Conservation (phyloP, 2,888 invertebrate genomes). For the Patella caerulea region DNA sequence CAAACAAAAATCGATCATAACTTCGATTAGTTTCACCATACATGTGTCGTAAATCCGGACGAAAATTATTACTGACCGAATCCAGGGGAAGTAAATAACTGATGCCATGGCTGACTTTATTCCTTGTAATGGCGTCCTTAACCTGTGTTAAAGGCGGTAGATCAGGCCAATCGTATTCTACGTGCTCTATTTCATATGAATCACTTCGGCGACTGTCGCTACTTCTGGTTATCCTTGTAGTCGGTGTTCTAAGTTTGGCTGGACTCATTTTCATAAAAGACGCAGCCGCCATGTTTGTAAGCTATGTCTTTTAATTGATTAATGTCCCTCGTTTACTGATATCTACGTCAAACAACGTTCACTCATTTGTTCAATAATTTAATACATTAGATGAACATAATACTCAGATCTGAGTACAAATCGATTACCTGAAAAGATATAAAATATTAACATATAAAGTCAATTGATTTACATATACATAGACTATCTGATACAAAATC, state of each 20-base stretch:
- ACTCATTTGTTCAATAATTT: too few relatives aligned
- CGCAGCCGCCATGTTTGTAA: too few relatives aligned
- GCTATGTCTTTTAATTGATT: too few relatives aligned
- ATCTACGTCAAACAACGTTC: too few relatives aligned
- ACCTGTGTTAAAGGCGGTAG: conserved; percentile 62
- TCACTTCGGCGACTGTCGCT: not conserved
- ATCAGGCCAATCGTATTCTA: conserved; percentile 66
- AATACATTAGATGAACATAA: too few relatives aligned
- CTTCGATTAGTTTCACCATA: conserved; percentile 34
- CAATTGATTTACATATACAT: too few relatives aligned
- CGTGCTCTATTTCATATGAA: conserved; percentile 48
- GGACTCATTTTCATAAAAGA: too few relatives aligned
- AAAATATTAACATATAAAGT: too few relatives aligned
- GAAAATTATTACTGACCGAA: conserved; percentile 59
- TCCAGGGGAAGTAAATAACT: conserved; percentile 63
- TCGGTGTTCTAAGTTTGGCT: not conserved
- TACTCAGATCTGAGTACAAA: too few relatives aligned
- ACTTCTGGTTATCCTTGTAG: not conserved
- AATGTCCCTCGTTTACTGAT: too few relatives aligned
- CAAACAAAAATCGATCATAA: not conserved
- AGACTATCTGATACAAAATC: too few relatives aligned
- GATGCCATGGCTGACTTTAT: conserved; percentile 60
- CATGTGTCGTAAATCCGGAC: conserved; percentile 63
- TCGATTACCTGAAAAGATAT: too few relatives aligned
- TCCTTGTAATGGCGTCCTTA: conserved; percentile 59